Evolutionary conservation across 2,888 invertebrate species (phyloP), one percentile per base, ranked within the genome.

Genomic region (Melanchra persicariae): DNA sequence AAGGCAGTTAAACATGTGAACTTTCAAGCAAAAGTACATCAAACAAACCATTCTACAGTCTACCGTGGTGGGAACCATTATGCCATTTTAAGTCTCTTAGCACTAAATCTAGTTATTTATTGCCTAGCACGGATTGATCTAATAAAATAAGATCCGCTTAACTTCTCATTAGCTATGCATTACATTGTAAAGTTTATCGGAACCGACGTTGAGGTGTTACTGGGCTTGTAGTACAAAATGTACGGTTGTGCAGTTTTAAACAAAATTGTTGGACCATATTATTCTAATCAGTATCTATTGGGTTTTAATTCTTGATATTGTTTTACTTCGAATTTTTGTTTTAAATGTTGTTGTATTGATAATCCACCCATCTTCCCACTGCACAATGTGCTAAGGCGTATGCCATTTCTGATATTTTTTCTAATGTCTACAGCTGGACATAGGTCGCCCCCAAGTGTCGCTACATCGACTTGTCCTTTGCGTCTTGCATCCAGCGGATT

Each of bases 91-190:
- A 24, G 62, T 52, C 15, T 40, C 30, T 58, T 26, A 57, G 55
- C 34, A 17, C 43, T 77, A 51, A 66, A 77, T 43, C 74, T 70
- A 74, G 59, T 71, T 22, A 78, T 67, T 62, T 67, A 67, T 68
- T 54, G 37, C 40, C 45, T n/a, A n/a, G 40, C 51, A 55, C 30
- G 63, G 59, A 77, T 60, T 72, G 37, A 74, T 49, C 58, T 61
- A 74, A 76, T 82, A 61, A 77, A 74, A 65, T 74, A 24, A 77
- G 70, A 68, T 77, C 65, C 77, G 77, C 63, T 79, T 73, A 22
- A 66, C 12, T 54, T 54, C 66, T 66, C 58, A 74, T 82, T 79
- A 55, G 24, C 49, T 71, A 79, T 81, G 68, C 78, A 59, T 64
- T 67, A 71, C 79, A 70, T 64, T 81, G 63, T 64, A 60, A 57